Conservation (phyloP, 2,888 invertebrate genomes). For the Aphidius colemani region DNA sequence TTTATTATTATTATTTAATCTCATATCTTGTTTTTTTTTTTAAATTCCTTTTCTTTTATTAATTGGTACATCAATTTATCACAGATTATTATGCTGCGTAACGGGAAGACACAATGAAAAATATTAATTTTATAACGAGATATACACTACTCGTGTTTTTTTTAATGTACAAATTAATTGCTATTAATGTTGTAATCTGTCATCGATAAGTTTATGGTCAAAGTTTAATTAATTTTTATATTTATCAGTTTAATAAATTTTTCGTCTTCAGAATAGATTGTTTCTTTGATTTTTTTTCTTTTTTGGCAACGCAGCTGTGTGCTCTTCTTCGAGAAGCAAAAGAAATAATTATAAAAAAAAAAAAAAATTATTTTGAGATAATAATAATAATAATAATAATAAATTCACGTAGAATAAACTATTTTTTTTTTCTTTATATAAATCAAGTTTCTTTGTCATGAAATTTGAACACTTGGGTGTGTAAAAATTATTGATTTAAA, state of each 20-base stretch:
- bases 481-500: conserved; percentile 12
- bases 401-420: too few species aligned
- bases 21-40: conserved; percentile 24
- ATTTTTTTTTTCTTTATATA: too few species aligned
- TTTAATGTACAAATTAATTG: conserved; percentile 15
- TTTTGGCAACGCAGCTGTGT: too few species aligned
- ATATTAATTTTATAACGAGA: conserved; percentile 28
- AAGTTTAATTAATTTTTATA: conserved; percentile 1
- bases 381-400: too few species aligned
- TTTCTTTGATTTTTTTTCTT: too few species aligned
- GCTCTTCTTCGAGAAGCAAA: too few species aligned
- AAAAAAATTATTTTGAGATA: too few species aligned
- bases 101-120: conserved; percentile 54
- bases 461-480: too few species aligned
- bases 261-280: too few species aligned
- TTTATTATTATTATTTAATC: conserved; percentile 21
- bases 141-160: conserved; percentile 7
- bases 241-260: too few species aligned
- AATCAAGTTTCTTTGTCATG: background rate
- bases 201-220: conserved; percentile 1
- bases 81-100: conserved; percentile 49
- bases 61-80: conserved; percentile 34
- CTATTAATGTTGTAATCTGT: conserved; percentile 23
- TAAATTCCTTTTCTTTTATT: conserved; percentile 32
- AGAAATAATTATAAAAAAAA: too few species aligned